Percentiles rank a stretch among this genome's conserved stretches.
Evolutionary conservation across 2,797 vertebrate genomes (phyloP).

Genomic region (Tiaroga cobitis): DNA sequence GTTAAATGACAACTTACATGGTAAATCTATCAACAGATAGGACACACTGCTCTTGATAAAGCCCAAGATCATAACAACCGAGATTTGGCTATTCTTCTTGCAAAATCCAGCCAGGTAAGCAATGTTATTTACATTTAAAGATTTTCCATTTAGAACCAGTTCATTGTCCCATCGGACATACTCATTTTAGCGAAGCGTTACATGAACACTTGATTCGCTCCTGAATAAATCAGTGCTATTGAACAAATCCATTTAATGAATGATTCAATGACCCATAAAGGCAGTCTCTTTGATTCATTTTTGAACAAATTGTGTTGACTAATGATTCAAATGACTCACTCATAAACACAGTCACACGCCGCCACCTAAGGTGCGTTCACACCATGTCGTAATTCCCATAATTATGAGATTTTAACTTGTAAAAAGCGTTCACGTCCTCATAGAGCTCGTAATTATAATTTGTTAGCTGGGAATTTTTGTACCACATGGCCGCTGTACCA

Average conservation of each 20-base stretch:
- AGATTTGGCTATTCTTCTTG: slow-evolving; percentile 84
- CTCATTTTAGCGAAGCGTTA: not conserved
- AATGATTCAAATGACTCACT: not conserved
- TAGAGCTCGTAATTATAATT: not conserved
- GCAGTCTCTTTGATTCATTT: not conserved
- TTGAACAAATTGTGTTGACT: not conserved
- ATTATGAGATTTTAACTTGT: not conserved
- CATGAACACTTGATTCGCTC: not conserved
- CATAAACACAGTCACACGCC: not conserved
- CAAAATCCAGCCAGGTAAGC: slow-evolving; percentile 86
- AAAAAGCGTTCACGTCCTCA: not conserved
- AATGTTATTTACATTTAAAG: not conserved
- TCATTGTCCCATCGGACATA: not conserved
- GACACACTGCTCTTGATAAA: slow-evolving; percentile 86
- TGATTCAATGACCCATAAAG: not conserved
- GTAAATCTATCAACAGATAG: slow-evolving; percentile 74
- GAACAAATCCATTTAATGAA: not conserved
- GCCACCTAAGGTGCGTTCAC: not conserved
- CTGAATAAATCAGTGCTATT: not conserved
- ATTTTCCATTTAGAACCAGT: not conserved
- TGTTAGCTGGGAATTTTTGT: too few species aligned
- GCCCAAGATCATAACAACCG: slow-evolving; percentile 86
- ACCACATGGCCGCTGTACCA: too few species aligned
- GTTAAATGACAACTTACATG: not conserved
- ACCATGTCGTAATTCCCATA: not conserved